Base-by-base conservation (phyloP, 2,888 invertebrate genomes). In the Uropetala carovei region DNA sequence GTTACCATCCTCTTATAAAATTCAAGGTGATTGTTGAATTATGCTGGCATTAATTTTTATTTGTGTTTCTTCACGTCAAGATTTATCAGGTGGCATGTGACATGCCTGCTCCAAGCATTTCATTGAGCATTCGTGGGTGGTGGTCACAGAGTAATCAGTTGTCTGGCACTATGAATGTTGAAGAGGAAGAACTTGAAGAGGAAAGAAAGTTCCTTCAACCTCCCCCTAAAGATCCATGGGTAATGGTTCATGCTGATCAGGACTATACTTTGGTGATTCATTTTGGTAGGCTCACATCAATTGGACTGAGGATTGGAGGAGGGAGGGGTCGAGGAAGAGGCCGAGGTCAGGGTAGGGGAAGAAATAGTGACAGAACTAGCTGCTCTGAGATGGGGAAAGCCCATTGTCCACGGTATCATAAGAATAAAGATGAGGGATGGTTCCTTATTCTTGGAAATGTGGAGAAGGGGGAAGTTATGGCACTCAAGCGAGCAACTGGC, bases 341-440 rank as follows among this genome's bases (percentile, higher is more conserved):
- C 16, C 92, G 59, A 93, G 75, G 68, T 30, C 22, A 18, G 10
- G 18, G 64, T 27, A 89, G 81, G 75, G 18, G 43, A 96, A 96
- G 59, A 95, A 96, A 93, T 95, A 95, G 64, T 96, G 96, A 68
- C 96, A 96, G 94, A 96, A 75, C 75, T 11, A 96, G 86, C 95
- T 95, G 64, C 95, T 96, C 92, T 95, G 95, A 0, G 96, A 95
- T 94, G 96, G 89, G 96, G 58, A 95, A 95, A 94, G 98, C 97
- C n/a, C 95, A 97, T 93, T 97, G 98, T 93, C 98, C 98, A 0
- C 97, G 97, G 93, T 99, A 98, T 96, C 97, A 98, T 1, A 99
- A 99, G 95, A 97, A 97, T 68, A 99, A 99, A 95, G 98, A 98
- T 94, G 99, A 99, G 95, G 98, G 99, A 92, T 99, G 99, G 99